Percentiles rank a stretch among this genome's conserved stretches.
These are phyloP conservation scores for Lumbricus terrestris DNA, from an alignment of 2,888 invertebrate genomes.

Conservation along the genomic window DNA sequence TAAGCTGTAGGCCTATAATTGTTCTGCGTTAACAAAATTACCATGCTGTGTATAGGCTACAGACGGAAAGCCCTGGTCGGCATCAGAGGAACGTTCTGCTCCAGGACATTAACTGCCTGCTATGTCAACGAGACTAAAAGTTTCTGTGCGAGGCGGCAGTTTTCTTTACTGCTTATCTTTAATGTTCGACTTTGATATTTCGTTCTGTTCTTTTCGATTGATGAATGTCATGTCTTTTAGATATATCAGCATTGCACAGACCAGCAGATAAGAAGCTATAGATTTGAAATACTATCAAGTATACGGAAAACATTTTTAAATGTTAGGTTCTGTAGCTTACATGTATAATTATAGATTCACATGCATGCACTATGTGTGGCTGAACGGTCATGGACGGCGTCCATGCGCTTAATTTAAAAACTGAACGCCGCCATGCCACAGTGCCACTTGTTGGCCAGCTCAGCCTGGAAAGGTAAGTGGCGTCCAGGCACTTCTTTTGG, in stretches of 20 bases:
- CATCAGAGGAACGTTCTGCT: background rate
- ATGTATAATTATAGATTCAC: no score
- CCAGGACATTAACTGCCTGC: background rate
- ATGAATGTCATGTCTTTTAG: background rate
- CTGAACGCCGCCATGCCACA: no score
- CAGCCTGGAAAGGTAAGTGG: no score
- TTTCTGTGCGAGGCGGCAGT: background rate
- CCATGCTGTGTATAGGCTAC: background rate
- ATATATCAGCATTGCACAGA: background rate
- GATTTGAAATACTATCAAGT: background rate
- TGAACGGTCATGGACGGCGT: no score
- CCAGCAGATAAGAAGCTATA: background rate
- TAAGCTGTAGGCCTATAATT: background rate
- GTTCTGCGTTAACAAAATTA: background rate
- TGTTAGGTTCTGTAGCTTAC: background rate
- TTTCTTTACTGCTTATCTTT: background rate
- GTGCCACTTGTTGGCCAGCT: no score
- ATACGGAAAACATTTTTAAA: background rate
- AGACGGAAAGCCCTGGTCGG: background rate
- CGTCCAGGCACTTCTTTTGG: no score
- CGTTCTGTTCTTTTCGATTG: background rate
- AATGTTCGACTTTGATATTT: background rate
- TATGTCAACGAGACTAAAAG: background rate
- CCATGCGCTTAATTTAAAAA: no score
- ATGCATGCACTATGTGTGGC: no score